Evolutionary conservation across 64 coral and sea anemone genomes (phyloP).

Genomic region (Dendronephthya gigantea): DNA sequence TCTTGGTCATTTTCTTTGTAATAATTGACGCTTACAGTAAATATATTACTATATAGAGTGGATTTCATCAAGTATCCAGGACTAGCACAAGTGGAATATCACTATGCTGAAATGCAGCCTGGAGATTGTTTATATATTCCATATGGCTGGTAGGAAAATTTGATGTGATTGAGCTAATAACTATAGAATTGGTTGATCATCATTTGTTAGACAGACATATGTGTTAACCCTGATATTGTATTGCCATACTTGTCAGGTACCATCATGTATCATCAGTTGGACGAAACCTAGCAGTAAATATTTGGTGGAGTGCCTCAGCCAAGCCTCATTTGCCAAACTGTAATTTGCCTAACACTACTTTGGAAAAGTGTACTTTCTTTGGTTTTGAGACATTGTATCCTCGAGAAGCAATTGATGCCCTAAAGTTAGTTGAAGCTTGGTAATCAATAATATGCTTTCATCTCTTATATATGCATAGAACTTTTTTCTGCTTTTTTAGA

Average conservation of each 20-base stretch:
- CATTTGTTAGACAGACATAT: too few relatives aligned
- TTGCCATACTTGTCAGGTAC: neutral
- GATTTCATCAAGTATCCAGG: constrained; percentile 74
- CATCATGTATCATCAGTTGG: constrained; percentile 15
- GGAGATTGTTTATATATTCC: constrained; percentile 81
- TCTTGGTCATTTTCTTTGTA: neutral
- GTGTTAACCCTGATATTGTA: too few relatives aligned
- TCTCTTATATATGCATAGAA: neutral
- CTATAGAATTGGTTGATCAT: too few relatives aligned
- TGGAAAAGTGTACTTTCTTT: neutral
- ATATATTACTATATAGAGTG: constrained; percentile 44
- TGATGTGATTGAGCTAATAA: too few relatives aligned
- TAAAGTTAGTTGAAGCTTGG: neutral
- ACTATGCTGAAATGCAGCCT: constrained; percentile 37
- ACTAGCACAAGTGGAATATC: constrained; percentile 59
- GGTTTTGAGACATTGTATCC: neutral
- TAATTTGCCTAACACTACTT: neutral
- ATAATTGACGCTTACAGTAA: too few relatives aligned
- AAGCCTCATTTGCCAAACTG: neutral
- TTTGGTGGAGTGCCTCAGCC: constrained; percentile 11
- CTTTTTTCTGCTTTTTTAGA: neutral
- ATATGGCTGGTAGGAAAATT: constrained; percentile 52
- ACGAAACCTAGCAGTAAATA: neutral
- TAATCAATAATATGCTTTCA: neutral
- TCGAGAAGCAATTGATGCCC: neutral